A percentile compares a stretch with the other conserved stretches of the same genome.
These are phyloP conservation scores for Chrysina gloriosa DNA, from an alignment of 2,888 invertebrate genomes.

Conservation along the genomic window DNA sequence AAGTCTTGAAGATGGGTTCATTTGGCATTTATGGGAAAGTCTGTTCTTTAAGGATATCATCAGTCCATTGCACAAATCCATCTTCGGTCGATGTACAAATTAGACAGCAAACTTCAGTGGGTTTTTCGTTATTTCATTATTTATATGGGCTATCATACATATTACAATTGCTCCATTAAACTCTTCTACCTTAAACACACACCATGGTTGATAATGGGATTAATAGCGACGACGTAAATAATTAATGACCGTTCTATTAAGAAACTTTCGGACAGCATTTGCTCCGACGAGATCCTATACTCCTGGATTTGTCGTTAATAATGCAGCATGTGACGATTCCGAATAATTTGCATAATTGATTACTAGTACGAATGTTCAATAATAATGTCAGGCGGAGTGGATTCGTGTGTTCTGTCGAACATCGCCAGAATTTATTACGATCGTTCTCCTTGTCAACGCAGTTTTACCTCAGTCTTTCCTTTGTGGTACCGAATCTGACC, in stretches of 20 bases:
- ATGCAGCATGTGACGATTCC: constrained; percentile 30
- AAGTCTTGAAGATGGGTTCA: no score
- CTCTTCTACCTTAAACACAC: no score
- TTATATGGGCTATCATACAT: no score
- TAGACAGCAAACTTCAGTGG: no score
- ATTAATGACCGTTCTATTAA: neutral
- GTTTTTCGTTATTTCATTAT: no score
- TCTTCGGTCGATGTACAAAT: no score
- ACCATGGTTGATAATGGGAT: neutral
- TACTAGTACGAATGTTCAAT: constrained; percentile 44
- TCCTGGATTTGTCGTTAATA: constrained; percentile 25
- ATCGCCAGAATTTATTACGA: constrained; percentile 40
- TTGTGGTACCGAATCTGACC: neutral
- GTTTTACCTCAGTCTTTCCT: neutral
- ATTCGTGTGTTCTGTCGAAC: constrained; percentile 51
- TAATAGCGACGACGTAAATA: neutral
- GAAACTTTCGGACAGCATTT: neutral
- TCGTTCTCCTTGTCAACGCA: constrained; percentile 2
- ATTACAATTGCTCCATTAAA: no score
- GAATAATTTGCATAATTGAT: constrained; percentile 42
- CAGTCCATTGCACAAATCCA: no score
- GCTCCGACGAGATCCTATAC: neutral
- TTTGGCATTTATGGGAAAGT: no score
- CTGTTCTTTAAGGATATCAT: no score
- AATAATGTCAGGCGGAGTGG: constrained; percentile 50